Conservation (phyloP, 2,113 vertebrate species). For the Coryphaenoides rupestris region DNA sequence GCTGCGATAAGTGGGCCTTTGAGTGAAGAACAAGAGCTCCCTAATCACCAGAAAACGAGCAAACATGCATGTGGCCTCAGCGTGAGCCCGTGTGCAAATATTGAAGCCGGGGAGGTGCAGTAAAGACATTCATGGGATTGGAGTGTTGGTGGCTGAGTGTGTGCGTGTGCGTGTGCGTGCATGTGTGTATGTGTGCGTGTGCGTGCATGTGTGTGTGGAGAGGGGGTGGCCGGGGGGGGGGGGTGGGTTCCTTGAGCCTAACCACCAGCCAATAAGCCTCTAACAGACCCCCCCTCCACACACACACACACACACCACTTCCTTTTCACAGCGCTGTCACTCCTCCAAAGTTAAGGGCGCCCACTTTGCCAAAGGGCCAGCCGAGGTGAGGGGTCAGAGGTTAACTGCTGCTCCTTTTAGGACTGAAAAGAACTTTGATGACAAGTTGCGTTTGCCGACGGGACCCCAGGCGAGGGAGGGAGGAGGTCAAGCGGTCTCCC, state of each 20-base stretch:
- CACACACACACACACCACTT: conserved; percentile 34
- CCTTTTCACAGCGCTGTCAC: conserved; percentile 58
- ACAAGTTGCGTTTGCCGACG: conserved; percentile 58
- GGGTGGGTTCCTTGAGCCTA: conserved; percentile 46
- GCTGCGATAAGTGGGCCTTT: conserved; percentile 29
- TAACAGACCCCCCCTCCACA: conserved; percentile 22
- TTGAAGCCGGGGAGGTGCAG: conserved; percentile 48
- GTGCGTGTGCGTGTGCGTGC: too few relatives aligned
- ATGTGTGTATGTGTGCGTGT: too few relatives aligned
- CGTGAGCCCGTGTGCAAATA: conserved; percentile 63
- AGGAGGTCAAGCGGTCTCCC: conserved; percentile 56
- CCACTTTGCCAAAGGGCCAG: conserved; percentile 60
- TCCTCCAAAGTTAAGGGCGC: conserved; percentile 56
- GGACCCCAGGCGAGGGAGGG: conserved; percentile 26
- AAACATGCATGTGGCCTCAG: conserved; percentile 33
- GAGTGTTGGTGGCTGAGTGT: conserved; percentile 23
- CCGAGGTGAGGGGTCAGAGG: conserved; percentile 66
- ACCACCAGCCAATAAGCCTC: conserved; percentile 31
- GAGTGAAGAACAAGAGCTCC: conserved; percentile 39
- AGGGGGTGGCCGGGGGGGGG: neutral
- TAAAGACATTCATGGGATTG: conserved; percentile 36
- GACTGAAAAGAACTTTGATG: conserved; percentile 66
- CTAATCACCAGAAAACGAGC: conserved; percentile 57
- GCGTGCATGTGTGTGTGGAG: too few relatives aligned
- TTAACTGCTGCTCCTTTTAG: conserved; percentile 66